Percentiles rank a stretch among this genome's conserved stretches.
Conservation (phyloP, 2,888 invertebrate genomes). For the Trachelus stipa region DNA sequence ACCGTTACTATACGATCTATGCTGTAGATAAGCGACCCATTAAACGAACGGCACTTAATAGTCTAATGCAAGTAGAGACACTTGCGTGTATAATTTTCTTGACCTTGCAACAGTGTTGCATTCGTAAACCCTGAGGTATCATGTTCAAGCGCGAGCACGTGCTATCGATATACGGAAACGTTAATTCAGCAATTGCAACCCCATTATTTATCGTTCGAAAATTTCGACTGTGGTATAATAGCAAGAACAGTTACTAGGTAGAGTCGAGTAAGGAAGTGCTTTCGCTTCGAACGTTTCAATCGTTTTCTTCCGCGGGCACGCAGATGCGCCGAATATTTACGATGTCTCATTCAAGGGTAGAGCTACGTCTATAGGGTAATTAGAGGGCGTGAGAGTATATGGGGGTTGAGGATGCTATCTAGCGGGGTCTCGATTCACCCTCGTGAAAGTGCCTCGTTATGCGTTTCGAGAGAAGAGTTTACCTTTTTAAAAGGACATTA, state of each 20-base stretch:
- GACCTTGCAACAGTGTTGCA: background rate
- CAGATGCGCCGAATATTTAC: slow-evolving; percentile 57
- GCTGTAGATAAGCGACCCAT: background rate
- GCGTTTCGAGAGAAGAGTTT: slow-evolving; percentile 21
- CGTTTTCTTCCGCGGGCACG: slow-evolving; percentile 14
- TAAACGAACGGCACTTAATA: background rate
- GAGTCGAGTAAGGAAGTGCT: background rate
- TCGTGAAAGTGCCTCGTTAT: slow-evolving; percentile 45
- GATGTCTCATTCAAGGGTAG: slow-evolving; percentile 49
- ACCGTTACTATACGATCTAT: background rate
- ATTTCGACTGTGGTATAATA: background rate
- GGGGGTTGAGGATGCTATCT: slow-evolving; percentile 50
- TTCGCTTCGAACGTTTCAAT: background rate
- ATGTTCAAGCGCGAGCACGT: background rate
- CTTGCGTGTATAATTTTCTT: background rate
- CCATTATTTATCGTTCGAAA: background rate
- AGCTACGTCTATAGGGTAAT: slow-evolving; percentile 60
- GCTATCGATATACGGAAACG: background rate
- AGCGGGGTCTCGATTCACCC: slow-evolving; percentile 45
- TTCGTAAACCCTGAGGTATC: background rate
- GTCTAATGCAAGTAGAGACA: background rate
- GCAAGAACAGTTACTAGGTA: background rate
- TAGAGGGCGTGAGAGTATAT: slow-evolving; percentile 59
- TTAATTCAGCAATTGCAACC: background rate
- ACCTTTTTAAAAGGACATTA: slow-evolving; percentile 56